These are phyloP conservation scores for Tinamus major DNA, from an alignment of 2,797 vertebrate species.

Conservation along the genomic window DNA sequence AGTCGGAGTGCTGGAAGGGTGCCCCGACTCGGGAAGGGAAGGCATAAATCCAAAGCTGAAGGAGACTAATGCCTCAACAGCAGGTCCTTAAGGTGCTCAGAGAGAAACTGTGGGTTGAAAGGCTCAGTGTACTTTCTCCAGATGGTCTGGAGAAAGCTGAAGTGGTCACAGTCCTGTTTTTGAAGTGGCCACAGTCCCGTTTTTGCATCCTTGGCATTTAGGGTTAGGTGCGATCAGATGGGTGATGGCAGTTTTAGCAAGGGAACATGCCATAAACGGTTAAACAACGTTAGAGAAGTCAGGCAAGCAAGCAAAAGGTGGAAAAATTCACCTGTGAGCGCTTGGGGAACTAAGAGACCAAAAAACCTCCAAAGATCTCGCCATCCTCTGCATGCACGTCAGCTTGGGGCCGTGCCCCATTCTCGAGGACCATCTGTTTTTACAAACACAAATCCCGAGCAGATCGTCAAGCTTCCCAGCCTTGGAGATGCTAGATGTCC, in stretches of 20 bases:
- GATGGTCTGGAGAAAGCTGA: background rate
- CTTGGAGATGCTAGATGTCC: background rate
- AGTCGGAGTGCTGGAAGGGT: background rate
- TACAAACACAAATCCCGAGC: background rate
- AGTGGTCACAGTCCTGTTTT: rapidly evolving
- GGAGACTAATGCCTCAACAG: background rate
- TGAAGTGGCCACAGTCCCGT: rapidly evolving
- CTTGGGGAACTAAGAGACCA: background rate
- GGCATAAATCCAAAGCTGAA: background rate
- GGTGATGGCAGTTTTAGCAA: background rate
- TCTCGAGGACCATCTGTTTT: background rate
- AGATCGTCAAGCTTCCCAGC: background rate
- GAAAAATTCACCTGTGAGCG: background rate
- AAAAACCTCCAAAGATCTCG: background rate
- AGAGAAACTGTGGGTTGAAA: background rate
- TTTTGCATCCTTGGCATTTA: background rate
- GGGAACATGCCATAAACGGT: background rate
- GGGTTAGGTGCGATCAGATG: background rate
- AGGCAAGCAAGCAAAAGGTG: background rate
- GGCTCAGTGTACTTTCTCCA: no score
- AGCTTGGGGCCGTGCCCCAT: background rate
- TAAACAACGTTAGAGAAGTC: background rate
- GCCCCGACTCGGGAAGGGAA: background rate
- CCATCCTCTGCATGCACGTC: background rate
- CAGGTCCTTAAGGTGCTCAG: background rate